These are phyloP conservation scores for Peromyscus polionotus DNA, from an alignment of 2,113 vertebrate species.

Conservation along the genomic window DNA sequence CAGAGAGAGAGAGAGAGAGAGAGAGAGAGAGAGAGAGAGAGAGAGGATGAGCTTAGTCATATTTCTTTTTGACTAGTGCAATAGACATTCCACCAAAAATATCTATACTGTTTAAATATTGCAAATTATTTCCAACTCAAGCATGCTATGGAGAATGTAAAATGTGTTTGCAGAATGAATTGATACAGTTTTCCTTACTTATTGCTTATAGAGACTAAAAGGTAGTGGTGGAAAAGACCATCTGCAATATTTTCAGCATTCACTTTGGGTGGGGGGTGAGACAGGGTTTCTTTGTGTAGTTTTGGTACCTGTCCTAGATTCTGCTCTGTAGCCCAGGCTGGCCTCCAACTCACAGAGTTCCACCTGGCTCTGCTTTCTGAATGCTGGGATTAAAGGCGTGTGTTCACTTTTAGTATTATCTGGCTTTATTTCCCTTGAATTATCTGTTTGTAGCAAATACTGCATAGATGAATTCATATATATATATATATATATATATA, in stretches of 20 bases:
- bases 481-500: too few relatives aligned
- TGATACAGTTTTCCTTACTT: not conserved
- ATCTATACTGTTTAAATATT: constrained; percentile 4
- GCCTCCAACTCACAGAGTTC: too few relatives aligned
- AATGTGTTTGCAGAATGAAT: not conserved
- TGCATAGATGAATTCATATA: not conserved
- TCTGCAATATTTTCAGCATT: not conserved
- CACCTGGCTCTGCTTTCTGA: too few relatives aligned
- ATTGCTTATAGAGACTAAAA: not conserved
- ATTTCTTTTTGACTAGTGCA: not conserved
- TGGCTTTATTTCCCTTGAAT: not conserved
- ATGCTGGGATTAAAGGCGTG: too few relatives aligned
- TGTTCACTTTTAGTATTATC: not conserved
- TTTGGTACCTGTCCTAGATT: too few relatives aligned
- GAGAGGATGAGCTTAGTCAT: not conserved
- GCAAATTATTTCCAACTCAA: constrained; percentile 15
- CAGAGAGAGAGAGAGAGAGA: too few relatives aligned
- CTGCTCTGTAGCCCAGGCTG: too few relatives aligned
- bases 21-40: too few relatives aligned
- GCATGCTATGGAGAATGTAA: not conserved
- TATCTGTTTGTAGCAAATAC: not conserved
- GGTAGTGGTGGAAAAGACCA: not conserved
- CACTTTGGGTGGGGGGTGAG: not conserved
- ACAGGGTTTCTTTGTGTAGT: too few relatives aligned
- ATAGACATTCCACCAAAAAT: not conserved